phyloP scores from a whole-genome alignment of 2,113 vertebrate species.

The Coturnix japonica region DNA sequence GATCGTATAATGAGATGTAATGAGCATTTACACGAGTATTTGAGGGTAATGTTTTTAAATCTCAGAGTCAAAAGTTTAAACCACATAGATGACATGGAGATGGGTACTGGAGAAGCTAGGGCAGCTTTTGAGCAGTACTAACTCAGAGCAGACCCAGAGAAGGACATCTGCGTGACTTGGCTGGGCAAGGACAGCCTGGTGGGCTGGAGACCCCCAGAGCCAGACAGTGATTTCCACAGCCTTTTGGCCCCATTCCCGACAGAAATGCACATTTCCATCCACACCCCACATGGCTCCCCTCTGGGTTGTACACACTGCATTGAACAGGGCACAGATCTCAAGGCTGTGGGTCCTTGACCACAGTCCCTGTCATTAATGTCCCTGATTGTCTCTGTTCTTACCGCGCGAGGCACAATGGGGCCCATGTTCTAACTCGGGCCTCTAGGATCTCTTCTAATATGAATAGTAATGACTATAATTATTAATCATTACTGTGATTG shows the following conservation, averaged over 20 bases:
- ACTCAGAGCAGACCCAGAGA: background rate
- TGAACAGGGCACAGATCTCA: fast-evolving
- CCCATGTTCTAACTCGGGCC: slow-evolving; percentile 23
- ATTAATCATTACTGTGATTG: slow-evolving; percentile 67
- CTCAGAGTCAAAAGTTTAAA: background rate
- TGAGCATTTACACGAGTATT: background rate
- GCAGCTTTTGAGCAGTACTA: background rate
- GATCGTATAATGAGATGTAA: background rate
- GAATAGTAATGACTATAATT: slow-evolving; percentile 70
- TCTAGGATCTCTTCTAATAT: slow-evolving; percentile 48
- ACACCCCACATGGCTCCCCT: fast-evolving
- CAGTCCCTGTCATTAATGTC: background rate
- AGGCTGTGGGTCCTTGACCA: background rate
- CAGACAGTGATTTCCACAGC: background rate
- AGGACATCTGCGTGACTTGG: background rate
- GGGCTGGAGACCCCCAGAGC: background rate
- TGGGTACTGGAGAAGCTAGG: background rate
- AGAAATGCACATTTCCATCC: background rate
- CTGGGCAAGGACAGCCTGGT: background rate
- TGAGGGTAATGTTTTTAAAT: background rate
- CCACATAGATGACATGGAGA: no score
- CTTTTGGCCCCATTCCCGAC: fast-evolving
- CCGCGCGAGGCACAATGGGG: background rate
- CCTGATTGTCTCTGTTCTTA: background rate
- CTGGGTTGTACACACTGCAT: fast-evolving